phyloP scores from a whole-genome alignment of 2,113 vertebrate species.

The Polypterus bichir region DNA sequence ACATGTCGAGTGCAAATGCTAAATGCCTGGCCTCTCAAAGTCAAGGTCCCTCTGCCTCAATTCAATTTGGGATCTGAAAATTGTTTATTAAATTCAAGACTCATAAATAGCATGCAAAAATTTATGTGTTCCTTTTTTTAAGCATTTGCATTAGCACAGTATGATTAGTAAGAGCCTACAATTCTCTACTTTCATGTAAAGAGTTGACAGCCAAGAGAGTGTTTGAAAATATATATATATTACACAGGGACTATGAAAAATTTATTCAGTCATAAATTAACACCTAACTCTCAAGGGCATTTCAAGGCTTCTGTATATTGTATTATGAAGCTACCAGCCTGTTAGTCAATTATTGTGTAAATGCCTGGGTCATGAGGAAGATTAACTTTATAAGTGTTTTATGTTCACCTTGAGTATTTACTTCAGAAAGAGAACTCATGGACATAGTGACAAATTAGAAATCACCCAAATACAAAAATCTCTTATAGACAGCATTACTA shows the following conservation, averaged over 20 bases:
- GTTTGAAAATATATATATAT: background rate
- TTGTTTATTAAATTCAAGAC: background rate
- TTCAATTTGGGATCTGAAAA: background rate
- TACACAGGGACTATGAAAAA: slow-evolving; percentile 1
- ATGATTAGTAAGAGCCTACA: slow-evolving; percentile 7
- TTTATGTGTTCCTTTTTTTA: slow-evolving; percentile 3
- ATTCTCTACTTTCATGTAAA: background rate
- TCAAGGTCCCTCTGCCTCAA: background rate
- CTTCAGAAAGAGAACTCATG: background rate
- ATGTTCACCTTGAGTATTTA: background rate
- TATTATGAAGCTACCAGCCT: slow-evolving; percentile 5
- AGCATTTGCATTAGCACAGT: background rate
- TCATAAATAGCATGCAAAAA: slow-evolving; percentile 2
- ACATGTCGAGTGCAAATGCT: slow-evolving; percentile 6
- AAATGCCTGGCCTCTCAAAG: slow-evolving; percentile 7
- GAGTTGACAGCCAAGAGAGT: slow-evolving; percentile 2
- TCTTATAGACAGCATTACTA: too few relatives aligned
- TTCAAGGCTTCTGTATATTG: background rate
- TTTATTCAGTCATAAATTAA: slow-evolving; percentile 7
- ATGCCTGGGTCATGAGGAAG: slow-evolving; percentile 5
- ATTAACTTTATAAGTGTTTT: slow-evolving; percentile 9
- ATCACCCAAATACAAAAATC: background rate
- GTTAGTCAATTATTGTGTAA: slow-evolving; percentile 10
- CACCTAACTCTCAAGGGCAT: slow-evolving; percentile 8
- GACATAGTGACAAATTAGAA: background rate